phyloP scores from a whole-genome alignment of 2,797 vertebrate genomes.

The Toxotes lorentzi region DNA sequence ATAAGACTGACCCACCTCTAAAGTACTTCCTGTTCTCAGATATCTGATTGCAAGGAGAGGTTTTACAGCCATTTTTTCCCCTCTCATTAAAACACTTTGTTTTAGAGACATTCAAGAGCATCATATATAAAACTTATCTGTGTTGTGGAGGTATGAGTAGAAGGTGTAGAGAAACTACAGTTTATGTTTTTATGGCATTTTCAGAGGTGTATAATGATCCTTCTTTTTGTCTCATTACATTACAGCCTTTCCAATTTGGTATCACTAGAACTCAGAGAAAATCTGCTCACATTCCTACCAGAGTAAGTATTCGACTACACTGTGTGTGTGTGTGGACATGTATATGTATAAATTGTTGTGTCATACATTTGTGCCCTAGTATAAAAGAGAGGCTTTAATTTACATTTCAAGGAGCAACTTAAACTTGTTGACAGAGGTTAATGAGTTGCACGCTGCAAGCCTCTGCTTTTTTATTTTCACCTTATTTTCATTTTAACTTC shows the following conservation, averaged over 20 bases:
- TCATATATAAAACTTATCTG: not conserved
- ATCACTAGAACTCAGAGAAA: conserved; percentile 98
- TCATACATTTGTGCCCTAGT: no score
- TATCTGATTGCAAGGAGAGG: conserved; percentile 63
- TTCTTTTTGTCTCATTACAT: conserved; percentile 55
- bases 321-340: not conserved
- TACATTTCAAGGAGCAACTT: not conserved
- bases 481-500: conserved; percentile 3
- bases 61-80: conserved; percentile 4
- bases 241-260: conserved; percentile 94
- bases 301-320: conserved; percentile 89
- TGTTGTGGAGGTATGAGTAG: not conserved
- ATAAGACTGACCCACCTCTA: conserved; percentile 76
- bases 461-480: not conserved
- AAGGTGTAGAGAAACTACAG: not conserved
- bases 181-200: conserved; percentile 9
- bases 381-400: not conserved
- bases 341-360: no score
- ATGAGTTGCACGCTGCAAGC: not conserved
- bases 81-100: conserved; percentile 15
- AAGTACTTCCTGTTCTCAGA: conserved; percentile 70
- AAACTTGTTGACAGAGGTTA: not conserved
- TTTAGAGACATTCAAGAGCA: conserved; percentile 12
- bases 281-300: conserved; percentile 95
- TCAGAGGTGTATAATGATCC: conserved; percentile 35